phyloP scores from a whole-genome alignment of 2,113 vertebrate genomes.

The Pachypanchax playfairii region DNA sequence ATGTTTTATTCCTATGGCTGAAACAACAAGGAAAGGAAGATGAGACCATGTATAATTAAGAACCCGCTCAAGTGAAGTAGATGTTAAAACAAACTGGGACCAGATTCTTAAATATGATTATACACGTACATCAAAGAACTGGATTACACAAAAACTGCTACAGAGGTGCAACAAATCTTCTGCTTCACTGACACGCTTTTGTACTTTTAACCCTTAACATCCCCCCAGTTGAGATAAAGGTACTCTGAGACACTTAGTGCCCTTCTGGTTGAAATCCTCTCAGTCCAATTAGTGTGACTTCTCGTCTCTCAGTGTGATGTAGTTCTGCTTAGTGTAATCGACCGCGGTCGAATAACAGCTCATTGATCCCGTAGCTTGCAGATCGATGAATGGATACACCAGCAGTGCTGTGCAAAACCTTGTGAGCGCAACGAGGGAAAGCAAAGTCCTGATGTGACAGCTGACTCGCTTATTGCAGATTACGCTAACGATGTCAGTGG shows the following conservation, averaged over 20 bases:
- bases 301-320: slow-evolving; percentile 20
- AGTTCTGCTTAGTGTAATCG: slow-evolving; percentile 42
- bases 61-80: background rate
- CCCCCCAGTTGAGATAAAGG: background rate
- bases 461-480: slow-evolving; percentile 41
- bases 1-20: slow-evolving; percentile 94
- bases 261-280: slow-evolving; percentile 17
- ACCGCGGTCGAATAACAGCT: slow-evolving; percentile 26
- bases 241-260: slow-evolving; percentile 4
- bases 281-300: slow-evolving; percentile 46
- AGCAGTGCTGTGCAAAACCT: background rate
- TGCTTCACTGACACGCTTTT: background rate
- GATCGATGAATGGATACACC: slow-evolving; percentile 18
- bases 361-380: slow-evolving; percentile 13
- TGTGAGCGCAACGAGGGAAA: background rate
- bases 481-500: slow-evolving; percentile 32
- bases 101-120: background rate
- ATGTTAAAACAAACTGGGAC: background rate
- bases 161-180: background rate
- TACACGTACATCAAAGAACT: background rate
- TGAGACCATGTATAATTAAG: background rate
- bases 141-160: background rate
- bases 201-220: background rate
- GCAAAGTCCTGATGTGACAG: slow-evolving; percentile 12
- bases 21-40: slow-evolving; percentile 9